These are phyloP conservation scores for Nomada goodeniana DNA, from an alignment of 2,888 invertebrate genomes.

Conservation along the genomic window DNA sequence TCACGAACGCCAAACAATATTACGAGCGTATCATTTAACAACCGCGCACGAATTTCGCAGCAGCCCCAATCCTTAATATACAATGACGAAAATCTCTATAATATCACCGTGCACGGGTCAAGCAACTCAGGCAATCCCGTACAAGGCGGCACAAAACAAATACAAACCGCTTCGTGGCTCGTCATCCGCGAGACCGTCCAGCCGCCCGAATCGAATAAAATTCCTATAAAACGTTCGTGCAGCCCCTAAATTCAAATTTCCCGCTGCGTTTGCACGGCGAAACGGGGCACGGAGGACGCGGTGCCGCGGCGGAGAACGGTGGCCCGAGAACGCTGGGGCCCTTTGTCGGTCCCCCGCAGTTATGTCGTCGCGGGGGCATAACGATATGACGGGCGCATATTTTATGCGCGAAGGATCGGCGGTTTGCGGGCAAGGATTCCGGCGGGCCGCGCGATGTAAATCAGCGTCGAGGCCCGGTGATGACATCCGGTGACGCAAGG, in stretches of 20 bases:
- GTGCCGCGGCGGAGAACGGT: background rate
- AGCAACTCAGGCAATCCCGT: too few relatives aligned
- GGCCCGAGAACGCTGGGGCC: conserved; percentile 35
- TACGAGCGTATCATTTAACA: too few relatives aligned
- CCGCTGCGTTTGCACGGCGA: background rate
- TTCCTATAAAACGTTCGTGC: too few relatives aligned
- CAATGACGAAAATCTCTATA: too few relatives aligned
- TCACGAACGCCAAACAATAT: too few relatives aligned
- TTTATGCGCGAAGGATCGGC: conserved; percentile 77
- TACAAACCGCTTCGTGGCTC: too few relatives aligned
- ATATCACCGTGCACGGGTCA: too few relatives aligned
- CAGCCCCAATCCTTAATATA: too few relatives aligned
- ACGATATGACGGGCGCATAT: conserved; percentile 81
- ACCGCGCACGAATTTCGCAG: too few relatives aligned
- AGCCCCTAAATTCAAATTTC: conserved; percentile 8
- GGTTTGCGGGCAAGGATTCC: conserved; percentile 54
- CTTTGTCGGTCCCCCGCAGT: conserved; percentile 66
- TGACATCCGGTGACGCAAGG: conserved; percentile 81
- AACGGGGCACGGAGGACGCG: background rate
- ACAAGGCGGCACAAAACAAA: too few relatives aligned
- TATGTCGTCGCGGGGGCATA: conserved; percentile 73
- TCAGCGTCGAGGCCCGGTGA: conserved; percentile 74
- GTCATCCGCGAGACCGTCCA: too few relatives aligned
- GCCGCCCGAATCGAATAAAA: too few relatives aligned
- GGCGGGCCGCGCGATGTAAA: conserved; percentile 77